Conservation (phyloP, 2,797 vertebrate species). For the Anguilla megastoma region DNA sequence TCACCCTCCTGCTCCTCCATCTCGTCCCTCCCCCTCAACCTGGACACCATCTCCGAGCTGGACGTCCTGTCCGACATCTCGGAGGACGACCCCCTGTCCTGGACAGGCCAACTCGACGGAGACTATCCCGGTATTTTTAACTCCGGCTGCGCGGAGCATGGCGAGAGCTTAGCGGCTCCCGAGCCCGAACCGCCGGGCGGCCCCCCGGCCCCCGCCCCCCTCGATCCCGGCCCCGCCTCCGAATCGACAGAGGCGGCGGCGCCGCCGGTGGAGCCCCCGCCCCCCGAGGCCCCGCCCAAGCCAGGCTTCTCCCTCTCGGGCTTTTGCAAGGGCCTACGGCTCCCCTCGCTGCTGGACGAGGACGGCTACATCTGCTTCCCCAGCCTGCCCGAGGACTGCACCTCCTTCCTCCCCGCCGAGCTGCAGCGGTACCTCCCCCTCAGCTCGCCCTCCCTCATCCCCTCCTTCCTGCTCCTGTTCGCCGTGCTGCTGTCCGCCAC, state of each 20-base stretch:
- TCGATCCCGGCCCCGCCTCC: constrained; percentile 32
- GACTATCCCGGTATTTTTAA: constrained; percentile 54
- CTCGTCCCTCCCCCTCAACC: constrained; percentile 72
- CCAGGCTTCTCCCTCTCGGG: constrained; percentile 59
- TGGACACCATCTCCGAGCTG: constrained; percentile 82
- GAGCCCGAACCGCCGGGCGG: constrained; percentile 26
- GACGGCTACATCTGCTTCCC: constrained; percentile 73
- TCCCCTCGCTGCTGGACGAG: constrained; percentile 70
- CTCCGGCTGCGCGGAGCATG: constrained; percentile 40
- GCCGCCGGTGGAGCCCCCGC: constrained; percentile 62
- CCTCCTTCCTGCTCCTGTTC: constrained; percentile 85
- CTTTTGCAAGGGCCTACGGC: constrained; percentile 62
- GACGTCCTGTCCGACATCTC: constrained; percentile 88
- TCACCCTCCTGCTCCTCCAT: constrained; percentile 75
- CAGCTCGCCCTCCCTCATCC: constrained; percentile 84
- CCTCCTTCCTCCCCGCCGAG: constrained; percentile 69
- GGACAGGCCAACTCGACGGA: constrained; percentile 57
- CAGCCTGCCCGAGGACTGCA: constrained; percentile 74
- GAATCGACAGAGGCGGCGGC: constrained; percentile 55
- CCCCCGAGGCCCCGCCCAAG: constrained; percentile 69
- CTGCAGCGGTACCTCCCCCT: constrained; percentile 78
- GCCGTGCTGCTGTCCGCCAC: constrained; percentile 86
- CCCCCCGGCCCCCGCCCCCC: not conserved
- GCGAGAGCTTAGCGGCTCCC: constrained; percentile 39
- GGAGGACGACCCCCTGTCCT: constrained; percentile 77